phyloP scores from a whole-genome alignment of 2,113 vertebrate species.

The Lota lota region DNA sequence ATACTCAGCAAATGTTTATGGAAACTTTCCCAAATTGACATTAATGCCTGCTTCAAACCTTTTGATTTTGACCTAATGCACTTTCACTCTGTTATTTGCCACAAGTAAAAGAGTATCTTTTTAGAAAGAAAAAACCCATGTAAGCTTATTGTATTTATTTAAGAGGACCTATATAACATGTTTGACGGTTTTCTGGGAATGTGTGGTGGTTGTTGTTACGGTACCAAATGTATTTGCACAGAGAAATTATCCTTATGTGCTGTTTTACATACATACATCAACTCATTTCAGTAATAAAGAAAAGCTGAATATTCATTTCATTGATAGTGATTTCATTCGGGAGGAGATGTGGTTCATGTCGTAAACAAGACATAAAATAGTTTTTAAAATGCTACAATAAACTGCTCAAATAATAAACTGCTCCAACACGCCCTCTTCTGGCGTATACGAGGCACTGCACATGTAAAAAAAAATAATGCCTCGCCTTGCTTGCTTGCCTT shows the following conservation, averaged over 20 bases:
- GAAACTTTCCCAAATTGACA: not conserved
- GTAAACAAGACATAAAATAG: no score
- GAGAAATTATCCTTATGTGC: slow-evolving; percentile 58
- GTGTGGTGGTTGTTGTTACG: slow-evolving; percentile 58
- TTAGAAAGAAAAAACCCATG: slow-evolving; percentile 7
- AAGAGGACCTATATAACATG: slow-evolving; percentile 41
- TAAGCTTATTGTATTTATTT: slow-evolving; percentile 58
- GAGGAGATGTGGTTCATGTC: no score
- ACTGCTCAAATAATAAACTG: no score
- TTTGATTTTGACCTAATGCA: slow-evolving; percentile 50
- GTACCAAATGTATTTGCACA: slow-evolving; percentile 75
- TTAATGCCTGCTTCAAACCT: slow-evolving; percentile 35
- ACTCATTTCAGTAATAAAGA: slow-evolving; percentile 68
- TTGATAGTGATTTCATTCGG: not conserved
- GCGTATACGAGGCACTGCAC: slow-evolving; percentile 13
- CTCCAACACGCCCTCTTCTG: slow-evolving; percentile 60
- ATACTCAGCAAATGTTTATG: slow-evolving; percentile 1
- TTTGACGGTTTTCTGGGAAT: slow-evolving; percentile 54
- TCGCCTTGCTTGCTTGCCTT: no score
- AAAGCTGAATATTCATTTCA: slow-evolving; percentile 35
- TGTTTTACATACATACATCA: slow-evolving; percentile 76
- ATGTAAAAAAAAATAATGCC: not conserved
- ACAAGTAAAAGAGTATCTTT: slow-evolving; percentile 47
- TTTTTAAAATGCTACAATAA: no score
- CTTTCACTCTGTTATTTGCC: slow-evolving; percentile 60